Base-by-base conservation (phyloP, 2,888 invertebrate species). In the Cistogaster globosa region DNA sequence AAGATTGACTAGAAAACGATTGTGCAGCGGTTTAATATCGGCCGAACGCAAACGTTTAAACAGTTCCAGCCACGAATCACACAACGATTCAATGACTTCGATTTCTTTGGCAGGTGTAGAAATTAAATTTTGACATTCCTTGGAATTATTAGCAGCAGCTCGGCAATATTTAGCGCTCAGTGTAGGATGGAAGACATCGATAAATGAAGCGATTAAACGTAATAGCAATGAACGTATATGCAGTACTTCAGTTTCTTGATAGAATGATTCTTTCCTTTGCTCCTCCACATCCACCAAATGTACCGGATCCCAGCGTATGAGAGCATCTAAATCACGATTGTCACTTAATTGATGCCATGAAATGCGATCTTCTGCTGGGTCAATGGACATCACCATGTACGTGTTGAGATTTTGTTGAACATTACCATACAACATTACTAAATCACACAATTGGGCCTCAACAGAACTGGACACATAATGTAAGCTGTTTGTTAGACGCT, bases 401-500 rank as follows among this genome's bases (percentile, higher is more conserved):
- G 93, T 93, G 84, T 94, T 93, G 62, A 94, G 87, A 87, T 93
- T 93, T 83, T 93, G 92, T 65, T 90, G 89, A 9, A 91, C 87
- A 72, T 90, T 91, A 36, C 91, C 92, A 80, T 90, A 92, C 85
- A 90, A 93, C 92, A 86, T 93, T 22, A 95, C 93, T 82, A 97
- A 93, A 91, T 96, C 96, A 86, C 96, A 93, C 65, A 97, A 92
- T 90, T 96, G 94, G 86, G 95, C 94, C 93, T 95, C 97, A 74
- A 94, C 94, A 72, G 94, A 95, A 84, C 94, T 94, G 87, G 93
- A 94, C 84, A 94, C 95, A 91, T 95, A 96, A 93, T 98, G 97
- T 78, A 96, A 93, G 87, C 98, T 98, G 88, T 96, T 95, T 88
- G 96, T 95, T 83, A 98, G 93, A 67, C 96, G 94, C 88, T 96